A percentile compares a stretch with the other conserved stretches of the same genome.
phyloP scores from a whole-genome alignment of 2,888 invertebrate genomes.

The Bedellia somnulentella region DNA sequence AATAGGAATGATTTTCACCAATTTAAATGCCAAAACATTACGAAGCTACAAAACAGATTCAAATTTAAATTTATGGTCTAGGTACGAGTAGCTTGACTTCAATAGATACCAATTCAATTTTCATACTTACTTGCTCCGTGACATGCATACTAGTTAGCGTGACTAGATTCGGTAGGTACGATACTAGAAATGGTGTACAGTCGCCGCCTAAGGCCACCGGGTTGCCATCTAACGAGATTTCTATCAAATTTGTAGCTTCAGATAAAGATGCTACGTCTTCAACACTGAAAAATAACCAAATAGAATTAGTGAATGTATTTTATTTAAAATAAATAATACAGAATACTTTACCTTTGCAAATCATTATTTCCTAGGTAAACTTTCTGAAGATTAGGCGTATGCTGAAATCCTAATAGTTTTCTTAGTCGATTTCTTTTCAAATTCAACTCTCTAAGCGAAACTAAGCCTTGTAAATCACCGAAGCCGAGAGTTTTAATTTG shows the following conservation, averaged over 20 bases:
- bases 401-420: conserved; percentile 78
- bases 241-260: conserved; percentile 74
- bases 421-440: conserved; percentile 82
- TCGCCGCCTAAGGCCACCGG: conserved; percentile 80
- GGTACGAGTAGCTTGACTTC: too few relatives aligned
- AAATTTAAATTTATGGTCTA: too few relatives aligned
- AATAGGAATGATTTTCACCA: too few relatives aligned
- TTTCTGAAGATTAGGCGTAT: conserved; percentile 74
- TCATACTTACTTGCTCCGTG: conserved; percentile 65
- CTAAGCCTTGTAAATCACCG: conserved; percentile 77
- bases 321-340: not conserved
- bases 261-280: conserved; percentile 85
- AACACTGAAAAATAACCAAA: conserved; percentile 55
- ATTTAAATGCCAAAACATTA: too few relatives aligned
- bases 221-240: conserved; percentile 86
- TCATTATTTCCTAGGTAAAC: conserved; percentile 84
- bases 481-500: conserved; percentile 76
- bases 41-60: too few relatives aligned
- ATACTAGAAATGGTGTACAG: conserved; percentile 79
- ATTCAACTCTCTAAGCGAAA: conserved; percentile 82
- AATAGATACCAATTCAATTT: too few relatives aligned
- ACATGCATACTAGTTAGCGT: conserved; percentile 78
- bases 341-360: conserved; percentile 46
- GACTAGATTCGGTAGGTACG: conserved; percentile 73
- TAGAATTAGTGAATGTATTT: not conserved